Evolutionary conservation across 2,797 vertebrate species (phyloP), one percentile per base, ranked within the genome.

Genomic region (Gambusia yucatana): DNA sequence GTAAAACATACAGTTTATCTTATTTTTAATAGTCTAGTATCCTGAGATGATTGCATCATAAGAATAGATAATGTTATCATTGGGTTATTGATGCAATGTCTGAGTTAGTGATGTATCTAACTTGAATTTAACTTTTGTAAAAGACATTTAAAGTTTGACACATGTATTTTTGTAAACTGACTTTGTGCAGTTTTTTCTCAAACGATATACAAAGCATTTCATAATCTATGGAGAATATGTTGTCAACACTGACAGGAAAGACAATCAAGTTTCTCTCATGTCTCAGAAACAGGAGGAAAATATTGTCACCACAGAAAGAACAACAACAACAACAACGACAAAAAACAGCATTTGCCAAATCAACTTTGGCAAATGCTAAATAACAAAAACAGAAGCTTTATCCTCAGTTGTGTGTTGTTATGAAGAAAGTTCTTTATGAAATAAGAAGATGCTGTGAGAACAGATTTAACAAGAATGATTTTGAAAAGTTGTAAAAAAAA

Each of bases 281-380:
- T 69, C n/a, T n/a, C 81, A 67, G 65, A 67, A 90, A 88, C 80
- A 70, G 83, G 78, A 87, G 41, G 39, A 69, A 43, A 43, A 67
- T 67, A 39, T 67, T 67, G 33, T 67, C 63, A 67, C 63, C 63
- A 41, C 20, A 22, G 33, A 41, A 67, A 41, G 20, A 65, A 65
- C 39, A 22, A 28, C 11, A 1, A 2, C 11, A 11, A 25, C 33
- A 33, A 33, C 33, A 33, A 33, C 33, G 33, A 33, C 33, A 4
- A 1, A 39, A 41, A 67, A 10, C 10, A 20, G 17, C 33, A 33
- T 33, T 33, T 33, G 33, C 10, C 2, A 41, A 69, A 25, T 43
- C 65, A 41, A 14, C 65, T 41, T 69, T 43, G 41, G 36, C 39
- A 69, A 69, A 25, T 43, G 22, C 10, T 69, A 22, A 41, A 41